Evolutionary conservation across 30 jellyfish, hydroid and myxozoan species (phyloP).

Genomic region (Turritopsis rubra): DNA sequence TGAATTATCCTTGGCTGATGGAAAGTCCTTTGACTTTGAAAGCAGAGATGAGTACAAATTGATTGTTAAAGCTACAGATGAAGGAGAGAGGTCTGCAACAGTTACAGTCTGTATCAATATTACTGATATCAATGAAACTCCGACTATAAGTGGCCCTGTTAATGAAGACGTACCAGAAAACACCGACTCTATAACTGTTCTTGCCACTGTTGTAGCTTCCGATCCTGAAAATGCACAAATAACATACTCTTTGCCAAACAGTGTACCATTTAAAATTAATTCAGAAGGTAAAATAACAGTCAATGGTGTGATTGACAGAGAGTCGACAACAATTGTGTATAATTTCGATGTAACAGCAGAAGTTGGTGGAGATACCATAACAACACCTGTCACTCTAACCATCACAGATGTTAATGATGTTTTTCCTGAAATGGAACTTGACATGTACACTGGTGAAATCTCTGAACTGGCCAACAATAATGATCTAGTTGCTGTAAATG

Average conservation of each 20-base stretch:
- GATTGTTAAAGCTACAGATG: conserved; percentile 2
- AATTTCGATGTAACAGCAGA: conserved; percentile 27
- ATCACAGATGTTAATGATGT: conserved; percentile 4
- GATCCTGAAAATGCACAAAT: neutral
- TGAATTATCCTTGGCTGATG: conserved; percentile 12
- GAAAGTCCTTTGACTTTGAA: conserved; percentile 5
- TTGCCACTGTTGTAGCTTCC: conserved; percentile 22
- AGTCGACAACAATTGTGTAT: conserved; percentile 14
- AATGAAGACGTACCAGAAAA: neutral
- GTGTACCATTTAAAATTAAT: neutral
- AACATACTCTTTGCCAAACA: neutral
- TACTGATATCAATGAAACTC: neutral
- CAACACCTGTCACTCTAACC: conserved; percentile 10
- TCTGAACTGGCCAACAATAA: neutral
- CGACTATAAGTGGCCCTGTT: neutral
- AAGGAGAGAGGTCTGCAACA: neutral
- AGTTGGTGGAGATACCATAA: conserved; percentile 31
- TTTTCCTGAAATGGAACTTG: neutral
- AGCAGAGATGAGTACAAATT: neutral
- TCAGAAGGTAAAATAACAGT: conserved; percentile 43
- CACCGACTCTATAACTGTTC: neutral
- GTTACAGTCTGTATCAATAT: neutral
- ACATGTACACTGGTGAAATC: neutral
- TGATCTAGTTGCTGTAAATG: neutral
- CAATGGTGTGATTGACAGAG: conserved; percentile 44